A percentile compares a stretch with the other conserved stretches of the same genome.
phyloP scores from a whole-genome alignment of 1,140 invertebrate species.

The Leptinotarsa lineolata region DNA sequence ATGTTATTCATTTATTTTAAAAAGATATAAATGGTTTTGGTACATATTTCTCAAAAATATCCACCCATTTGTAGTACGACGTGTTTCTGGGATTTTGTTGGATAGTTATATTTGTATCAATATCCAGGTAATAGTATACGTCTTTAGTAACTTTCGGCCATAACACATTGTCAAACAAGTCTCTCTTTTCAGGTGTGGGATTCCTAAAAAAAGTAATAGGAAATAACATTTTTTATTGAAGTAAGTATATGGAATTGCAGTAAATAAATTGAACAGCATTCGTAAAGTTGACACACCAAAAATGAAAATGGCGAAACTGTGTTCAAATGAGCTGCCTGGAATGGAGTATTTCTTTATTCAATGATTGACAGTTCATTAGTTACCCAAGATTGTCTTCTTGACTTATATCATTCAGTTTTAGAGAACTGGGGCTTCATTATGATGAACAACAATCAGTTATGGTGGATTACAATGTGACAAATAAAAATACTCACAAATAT shows the following conservation, averaged over 20 bases:
- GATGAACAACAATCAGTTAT: no score
- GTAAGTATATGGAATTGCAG: no score
- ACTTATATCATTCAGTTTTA: no score
- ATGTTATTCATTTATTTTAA: no score
- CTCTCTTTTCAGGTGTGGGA: not conserved
- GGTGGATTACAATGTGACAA: no score
- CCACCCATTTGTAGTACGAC: slow-evolving; percentile 5
- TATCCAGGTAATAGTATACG: not conserved
- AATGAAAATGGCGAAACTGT: not conserved
- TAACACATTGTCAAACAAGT: not conserved
- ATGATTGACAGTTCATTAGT: no score
- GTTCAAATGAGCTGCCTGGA: no score
- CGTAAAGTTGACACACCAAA: not conserved
- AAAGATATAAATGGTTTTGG: slow-evolving; percentile 10
- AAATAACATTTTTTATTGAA: no score
- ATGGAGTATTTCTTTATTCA: no score
- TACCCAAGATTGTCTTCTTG: no score
- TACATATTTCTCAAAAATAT: slow-evolving; percentile 10
- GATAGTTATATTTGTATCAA: not conserved
- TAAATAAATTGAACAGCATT: no score
- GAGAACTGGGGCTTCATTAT: no score
- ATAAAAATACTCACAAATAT: not conserved
- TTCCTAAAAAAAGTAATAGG: slow-evolving; percentile 9
- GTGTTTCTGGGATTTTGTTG: not conserved
- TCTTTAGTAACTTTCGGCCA: slow-evolving; percentile 12